These are phyloP conservation scores for Coreius guichenoti DNA, from an alignment of 2,797 vertebrate species.

Conservation along the genomic window DNA sequence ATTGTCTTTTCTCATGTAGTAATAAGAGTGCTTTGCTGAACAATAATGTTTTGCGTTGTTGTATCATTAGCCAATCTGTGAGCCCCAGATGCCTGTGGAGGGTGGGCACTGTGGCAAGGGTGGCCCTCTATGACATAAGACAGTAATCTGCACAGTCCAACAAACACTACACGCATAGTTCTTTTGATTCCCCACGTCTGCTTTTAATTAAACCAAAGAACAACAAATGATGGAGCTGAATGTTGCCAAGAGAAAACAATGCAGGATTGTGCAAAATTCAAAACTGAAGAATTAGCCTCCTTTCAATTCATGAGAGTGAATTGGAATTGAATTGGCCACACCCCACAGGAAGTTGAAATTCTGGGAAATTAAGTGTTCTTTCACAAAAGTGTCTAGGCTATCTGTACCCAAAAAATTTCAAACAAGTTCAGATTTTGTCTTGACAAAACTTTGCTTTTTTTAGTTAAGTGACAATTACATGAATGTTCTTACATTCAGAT, in stretches of 20 bases:
- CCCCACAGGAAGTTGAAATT: background rate
- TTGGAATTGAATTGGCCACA: background rate
- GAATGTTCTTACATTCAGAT: background rate
- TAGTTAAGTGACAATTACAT: background rate
- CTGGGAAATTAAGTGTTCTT: background rate
- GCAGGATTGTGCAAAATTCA: constrained; percentile 11
- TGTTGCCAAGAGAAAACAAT: constrained; percentile 23
- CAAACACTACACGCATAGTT: constrained; percentile 16
- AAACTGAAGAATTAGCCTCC: background rate
- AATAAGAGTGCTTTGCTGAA: constrained; percentile 13
- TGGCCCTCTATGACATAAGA: constrained; percentile 35
- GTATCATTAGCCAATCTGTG: constrained; percentile 33
- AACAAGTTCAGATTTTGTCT: background rate
- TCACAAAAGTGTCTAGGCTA: background rate
- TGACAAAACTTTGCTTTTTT: background rate
- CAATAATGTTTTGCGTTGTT: constrained; percentile 30
- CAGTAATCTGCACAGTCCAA: constrained; percentile 44
- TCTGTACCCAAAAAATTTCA: background rate
- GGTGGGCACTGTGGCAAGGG: constrained; percentile 41
- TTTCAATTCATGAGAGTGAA: background rate
- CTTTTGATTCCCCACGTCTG: constrained; percentile 25
- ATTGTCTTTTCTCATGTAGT: background rate
- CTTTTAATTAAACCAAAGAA: constrained; percentile 49
- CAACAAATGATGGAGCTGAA: constrained; percentile 9
- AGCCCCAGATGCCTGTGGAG: constrained; percentile 29